Evolutionary conservation across 2,797 vertebrate genomes (phyloP).

Genomic region (Iguana delicatissima): DNA sequence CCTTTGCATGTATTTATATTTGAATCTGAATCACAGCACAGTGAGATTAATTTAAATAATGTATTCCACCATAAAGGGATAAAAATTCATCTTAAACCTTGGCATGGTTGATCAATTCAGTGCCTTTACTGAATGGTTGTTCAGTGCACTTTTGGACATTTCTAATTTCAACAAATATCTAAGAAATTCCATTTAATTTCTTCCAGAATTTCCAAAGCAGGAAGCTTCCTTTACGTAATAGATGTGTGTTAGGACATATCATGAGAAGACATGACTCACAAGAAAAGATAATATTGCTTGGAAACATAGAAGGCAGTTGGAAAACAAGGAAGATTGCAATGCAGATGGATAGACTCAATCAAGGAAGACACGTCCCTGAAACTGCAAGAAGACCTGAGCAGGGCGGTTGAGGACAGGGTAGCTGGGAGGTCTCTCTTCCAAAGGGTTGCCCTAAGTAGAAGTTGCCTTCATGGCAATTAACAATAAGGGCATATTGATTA

Average conservation of each 20-base stretch:
- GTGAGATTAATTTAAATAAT: background rate
- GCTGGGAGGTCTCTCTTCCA: no score
- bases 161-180: background rate
- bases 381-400: no score
- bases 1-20: background rate
- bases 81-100: background rate
- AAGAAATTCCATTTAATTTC: slow-evolving; percentile 26
- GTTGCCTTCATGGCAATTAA: no score
- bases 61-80: background rate
- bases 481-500: background rate
- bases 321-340: no score
- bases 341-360: no score
- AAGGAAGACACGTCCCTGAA: no score
- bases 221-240: slow-evolving; percentile 33
- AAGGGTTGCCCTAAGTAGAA: no score
- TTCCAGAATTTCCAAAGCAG: background rate
- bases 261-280: no score
- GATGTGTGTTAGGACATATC: background rate
- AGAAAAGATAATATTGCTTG: no score
- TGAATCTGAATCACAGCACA: background rate
- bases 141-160: slow-evolving; percentile 19
- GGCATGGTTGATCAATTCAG: no score
- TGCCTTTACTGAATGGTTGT: background rate
- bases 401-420: no score
- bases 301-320: no score